Evolutionary conservation across 2,888 invertebrate genomes (phyloP).

Genomic region (Muschampia plurimacula): DNA sequence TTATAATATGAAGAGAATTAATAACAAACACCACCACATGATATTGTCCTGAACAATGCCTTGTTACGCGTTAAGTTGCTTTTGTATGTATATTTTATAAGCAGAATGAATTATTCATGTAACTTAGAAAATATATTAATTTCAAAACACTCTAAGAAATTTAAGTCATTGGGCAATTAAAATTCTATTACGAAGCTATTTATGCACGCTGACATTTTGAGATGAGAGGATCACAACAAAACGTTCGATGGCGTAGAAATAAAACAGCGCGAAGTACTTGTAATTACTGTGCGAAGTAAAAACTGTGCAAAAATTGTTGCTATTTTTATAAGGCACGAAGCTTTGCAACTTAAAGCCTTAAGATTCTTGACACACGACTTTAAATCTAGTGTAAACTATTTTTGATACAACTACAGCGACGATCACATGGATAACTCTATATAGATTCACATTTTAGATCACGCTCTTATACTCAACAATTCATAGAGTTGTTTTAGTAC

Average conservation of each 20-base stretch:
- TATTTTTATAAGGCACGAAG: background rate
- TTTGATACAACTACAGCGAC: no score
- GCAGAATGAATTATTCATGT: background rate
- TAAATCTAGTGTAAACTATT: no score
- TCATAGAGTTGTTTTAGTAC: no score
- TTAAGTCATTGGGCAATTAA: background rate
- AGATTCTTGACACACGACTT: background rate
- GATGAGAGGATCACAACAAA: background rate
- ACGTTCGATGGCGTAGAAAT: background rate
- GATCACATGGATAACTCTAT: no score
- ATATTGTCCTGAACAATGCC: constrained; percentile 3
- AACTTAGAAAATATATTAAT: background rate
- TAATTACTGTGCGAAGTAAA: constrained; percentile 1
- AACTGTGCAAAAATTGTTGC: background rate
- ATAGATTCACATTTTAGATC: no score
- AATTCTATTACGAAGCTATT: background rate
- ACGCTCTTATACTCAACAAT: no score
- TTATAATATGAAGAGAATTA: background rate
- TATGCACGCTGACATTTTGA: background rate
- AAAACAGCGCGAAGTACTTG: background rate
- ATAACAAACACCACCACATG: background rate
- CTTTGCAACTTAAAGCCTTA: background rate
- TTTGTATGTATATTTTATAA: background rate
- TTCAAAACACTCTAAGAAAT: background rate
- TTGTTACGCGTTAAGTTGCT: background rate